Base-by-base conservation (phyloP, 2,797 vertebrate genomes). In the Sebastes steindachneri region DNA sequence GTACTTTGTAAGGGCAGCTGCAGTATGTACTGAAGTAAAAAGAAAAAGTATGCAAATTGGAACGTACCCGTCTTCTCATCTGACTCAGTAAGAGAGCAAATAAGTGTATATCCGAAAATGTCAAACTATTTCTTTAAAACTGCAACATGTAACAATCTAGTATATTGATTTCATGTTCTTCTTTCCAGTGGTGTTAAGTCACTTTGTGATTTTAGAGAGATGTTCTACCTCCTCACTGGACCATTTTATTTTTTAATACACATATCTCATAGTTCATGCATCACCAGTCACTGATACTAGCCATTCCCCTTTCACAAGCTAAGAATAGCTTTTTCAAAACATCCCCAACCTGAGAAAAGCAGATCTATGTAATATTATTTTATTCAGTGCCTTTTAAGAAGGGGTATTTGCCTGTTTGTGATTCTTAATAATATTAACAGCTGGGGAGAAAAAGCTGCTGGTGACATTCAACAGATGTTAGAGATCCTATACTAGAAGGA, bases 221-320 rank as follows among this genome's bases (percentile, higher is more conserved):
- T 68, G 5, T 37, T 77, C 35, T 15, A 68, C 54, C 12, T 72
- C 54, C 11, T 72, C 37, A 33, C 10, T 21, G 10, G 17, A 35
- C 21, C n/a, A 9, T 53, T 72, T 68, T 7, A 21, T 64, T 83
- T 80, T 65, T 26, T 7, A 63, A 58, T 21, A 55, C 29, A 69
- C 54, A 67, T 14, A 73, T 82, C 41, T 75, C 58, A 60, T 51
- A 71, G 37, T 74, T 70, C 31, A 78, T 75, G 74, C 77, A 77
- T 41, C 55, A 25, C 26, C 26, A 53, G 63, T 35, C 55, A 12
- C 54, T 65, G 35, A 54, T 21, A 54, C 21, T 14, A 45, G 3
- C 60, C 21, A 77, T 58, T 73, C 71, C 35, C n/a, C 8, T 74
- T 75, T 70, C 10, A 19, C 48, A 53, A 54, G 15, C 35, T 68